Evolutionary conservation across 1,140 invertebrate genomes (phyloP).

Genomic region (Panonychus citri): DNA sequence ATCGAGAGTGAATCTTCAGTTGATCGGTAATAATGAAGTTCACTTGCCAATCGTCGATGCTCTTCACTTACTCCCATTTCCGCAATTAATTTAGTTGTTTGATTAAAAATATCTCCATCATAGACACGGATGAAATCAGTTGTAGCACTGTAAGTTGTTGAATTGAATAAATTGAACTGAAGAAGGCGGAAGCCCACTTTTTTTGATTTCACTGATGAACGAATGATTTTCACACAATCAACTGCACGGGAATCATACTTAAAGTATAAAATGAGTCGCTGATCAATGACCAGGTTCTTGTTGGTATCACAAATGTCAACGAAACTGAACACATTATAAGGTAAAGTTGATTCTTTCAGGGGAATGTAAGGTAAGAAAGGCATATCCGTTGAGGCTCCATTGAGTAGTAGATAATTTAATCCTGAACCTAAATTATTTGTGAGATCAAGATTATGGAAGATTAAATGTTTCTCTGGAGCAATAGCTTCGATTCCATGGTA

Average conservation of each 20-base stretch:
- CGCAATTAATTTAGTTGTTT: slow-evolving; percentile 43
- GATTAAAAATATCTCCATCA: slow-evolving; percentile 77
- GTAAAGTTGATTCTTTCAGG: slow-evolving; percentile 54
- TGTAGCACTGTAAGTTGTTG: slow-evolving; percentile 48
- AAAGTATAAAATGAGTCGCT: slow-evolving; percentile 77
- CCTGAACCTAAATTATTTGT: slow-evolving; percentile 66
- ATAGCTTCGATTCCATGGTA: slow-evolving; percentile 78
- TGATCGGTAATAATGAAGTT: slow-evolving; percentile 11
- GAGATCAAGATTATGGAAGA: slow-evolving; percentile 32
- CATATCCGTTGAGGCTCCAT: slow-evolving; percentile 65
- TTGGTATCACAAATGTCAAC: slow-evolving; percentile 85
- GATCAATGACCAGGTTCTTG: slow-evolving; percentile 69
- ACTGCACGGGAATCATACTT: slow-evolving; percentile 89
- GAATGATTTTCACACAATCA: slow-evolving; percentile 94
- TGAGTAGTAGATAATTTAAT: slow-evolving; percentile 61
- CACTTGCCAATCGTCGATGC: not conserved
- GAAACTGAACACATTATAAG: slow-evolving; percentile 81
- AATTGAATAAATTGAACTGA: slow-evolving; percentile 82
- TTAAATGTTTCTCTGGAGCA: slow-evolving; percentile 51
- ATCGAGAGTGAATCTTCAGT: slow-evolving; percentile 45
- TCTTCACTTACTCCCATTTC: slow-evolving; percentile 21
- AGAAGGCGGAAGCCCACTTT: slow-evolving; percentile 64
- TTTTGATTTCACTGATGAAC: slow-evolving; percentile 52
- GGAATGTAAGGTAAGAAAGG: slow-evolving; percentile 42
- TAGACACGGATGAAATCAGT: slow-evolving; percentile 64